Conservation (phyloP, 2,888 invertebrate genomes). For the Alitta virens region DNA sequence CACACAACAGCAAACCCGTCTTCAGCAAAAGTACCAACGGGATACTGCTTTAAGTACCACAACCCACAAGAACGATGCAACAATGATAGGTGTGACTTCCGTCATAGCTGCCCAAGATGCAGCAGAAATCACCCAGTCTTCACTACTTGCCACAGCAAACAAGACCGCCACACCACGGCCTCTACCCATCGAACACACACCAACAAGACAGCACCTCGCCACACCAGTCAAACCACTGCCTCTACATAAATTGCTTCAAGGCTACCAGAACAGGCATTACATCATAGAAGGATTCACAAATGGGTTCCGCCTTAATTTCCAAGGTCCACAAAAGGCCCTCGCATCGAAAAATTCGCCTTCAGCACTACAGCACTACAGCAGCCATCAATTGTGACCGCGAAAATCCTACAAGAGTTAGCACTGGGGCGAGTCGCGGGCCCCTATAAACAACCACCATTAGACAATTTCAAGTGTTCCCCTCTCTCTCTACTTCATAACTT, state of each 20-base stretch:
- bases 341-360: background rate
- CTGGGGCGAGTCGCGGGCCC: background rate
- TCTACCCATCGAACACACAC: background rate
- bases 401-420: background rate
- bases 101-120: background rate
- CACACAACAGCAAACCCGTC: background rate
- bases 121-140: background rate
- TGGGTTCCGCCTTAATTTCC: background rate
- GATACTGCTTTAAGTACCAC: background rate
- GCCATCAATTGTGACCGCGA: no score
- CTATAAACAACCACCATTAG: no score
- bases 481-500: background rate
- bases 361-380: background rate
- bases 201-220: background rate
- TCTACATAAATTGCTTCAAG: background rate
- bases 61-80: background rate
- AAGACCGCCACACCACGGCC: background rate
- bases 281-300: no score
- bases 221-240: background rate
- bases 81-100: background rate
- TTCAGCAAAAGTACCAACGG: background rate
- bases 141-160: no score
- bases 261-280: background rate
- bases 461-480: no score
- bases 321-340: background rate